Base-by-base conservation (phyloP, 2,797 vertebrate species). In the Muscicapa striata region DNA sequence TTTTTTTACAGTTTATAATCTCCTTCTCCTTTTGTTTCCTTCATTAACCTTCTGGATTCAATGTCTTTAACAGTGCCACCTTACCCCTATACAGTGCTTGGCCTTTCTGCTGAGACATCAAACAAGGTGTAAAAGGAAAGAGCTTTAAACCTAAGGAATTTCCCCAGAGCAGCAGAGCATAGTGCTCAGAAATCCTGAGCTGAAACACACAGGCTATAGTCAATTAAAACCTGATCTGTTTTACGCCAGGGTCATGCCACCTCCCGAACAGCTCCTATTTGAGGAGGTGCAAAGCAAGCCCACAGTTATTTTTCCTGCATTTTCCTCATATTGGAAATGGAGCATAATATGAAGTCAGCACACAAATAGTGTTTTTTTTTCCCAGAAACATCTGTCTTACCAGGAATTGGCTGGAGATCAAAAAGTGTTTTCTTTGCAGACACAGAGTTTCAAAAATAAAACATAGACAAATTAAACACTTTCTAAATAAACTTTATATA, bases 331-430 rank as follows among this genome's bases (percentile, higher is more conserved):
- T 14, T 89, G 61, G 48, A 83, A 91, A 58, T 10, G 72, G 62
- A 73, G 22, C 11, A 43, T 74, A 89, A 67, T 55, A 83, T 57
- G 45, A 93, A 92, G 18, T 32, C 72, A 76, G 32, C n/a, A 79
- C 24, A 41, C 24, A 76, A 66, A 66, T 77, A 61, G 19, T 63
- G 14, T 2, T 7, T 32, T 52, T 38, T 27, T 61, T 34, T 10
- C 1, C 11, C 38, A 62, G 29, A 92, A 91, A 75, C 84, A 90
- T 89, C 67, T 95, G 63, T 90, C 32, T 87, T 78, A 77, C 30
- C 27, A 82, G 72, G 27, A 95, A 51, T 58, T 87, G 90, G 89
- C 64, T 68, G 67, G 36, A 79, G 81, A 90, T 89, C 54, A 93
- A 70, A 54, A 45, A 48, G 5, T 62, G 9, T 40, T 92, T 87